A percentile compares a stretch with the other conserved stretches of the same genome.
Conservation (phyloP, 2,888 invertebrate genomes). For the Melangyna quadrimaculata region DNA sequence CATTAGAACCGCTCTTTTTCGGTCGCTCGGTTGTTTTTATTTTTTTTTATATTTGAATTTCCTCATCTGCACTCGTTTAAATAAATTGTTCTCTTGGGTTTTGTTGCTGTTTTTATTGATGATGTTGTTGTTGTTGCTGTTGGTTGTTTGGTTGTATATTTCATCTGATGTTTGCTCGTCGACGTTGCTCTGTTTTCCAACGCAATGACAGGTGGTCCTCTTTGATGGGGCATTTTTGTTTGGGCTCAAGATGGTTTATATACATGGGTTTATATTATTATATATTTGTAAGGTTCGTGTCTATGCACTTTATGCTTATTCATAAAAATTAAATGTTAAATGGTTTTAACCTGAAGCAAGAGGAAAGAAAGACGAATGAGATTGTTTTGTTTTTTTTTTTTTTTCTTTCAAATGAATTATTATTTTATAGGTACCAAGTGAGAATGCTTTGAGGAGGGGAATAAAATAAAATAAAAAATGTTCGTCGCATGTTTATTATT, state of each 20-base stretch:
- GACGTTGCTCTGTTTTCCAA: conserved; percentile 64
- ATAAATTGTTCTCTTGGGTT: conserved; percentile 37
- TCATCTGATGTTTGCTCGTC: conserved; percentile 35
- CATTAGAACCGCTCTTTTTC: conserved; percentile 62
- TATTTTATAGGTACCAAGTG: too few relatives aligned
- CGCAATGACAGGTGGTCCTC: conserved; percentile 68
- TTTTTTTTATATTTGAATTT: conserved; percentile 61
- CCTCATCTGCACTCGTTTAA: conserved; percentile 69
- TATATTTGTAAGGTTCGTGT: conserved; percentile 35
- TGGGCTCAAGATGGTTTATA: conserved; percentile 57
- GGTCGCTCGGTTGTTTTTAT: conserved; percentile 17
- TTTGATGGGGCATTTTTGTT: conserved; percentile 65
- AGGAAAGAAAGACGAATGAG: conserved; percentile 24
- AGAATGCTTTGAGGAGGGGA: conserved; percentile 6
- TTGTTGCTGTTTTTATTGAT: conserved; percentile 36
- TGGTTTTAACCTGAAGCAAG: conserved; percentile 46
- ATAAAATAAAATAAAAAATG: not conserved
- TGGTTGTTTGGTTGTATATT: conserved; percentile 39
- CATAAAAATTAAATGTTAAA: conserved; percentile 60
- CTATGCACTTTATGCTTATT: conserved; percentile 69
- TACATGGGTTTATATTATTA: not conserved
- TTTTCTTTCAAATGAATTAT: conserved; percentile 18
- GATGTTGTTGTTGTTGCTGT: conserved; percentile 8
- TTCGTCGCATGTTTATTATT: conserved; percentile 35
- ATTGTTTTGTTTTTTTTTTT: conserved; percentile 17